A percentile compares a stretch with the other conserved stretches of the same genome.
Conservation (phyloP, 2,113 vertebrate species). For the Speoplatyrhinus poulsoni region DNA sequence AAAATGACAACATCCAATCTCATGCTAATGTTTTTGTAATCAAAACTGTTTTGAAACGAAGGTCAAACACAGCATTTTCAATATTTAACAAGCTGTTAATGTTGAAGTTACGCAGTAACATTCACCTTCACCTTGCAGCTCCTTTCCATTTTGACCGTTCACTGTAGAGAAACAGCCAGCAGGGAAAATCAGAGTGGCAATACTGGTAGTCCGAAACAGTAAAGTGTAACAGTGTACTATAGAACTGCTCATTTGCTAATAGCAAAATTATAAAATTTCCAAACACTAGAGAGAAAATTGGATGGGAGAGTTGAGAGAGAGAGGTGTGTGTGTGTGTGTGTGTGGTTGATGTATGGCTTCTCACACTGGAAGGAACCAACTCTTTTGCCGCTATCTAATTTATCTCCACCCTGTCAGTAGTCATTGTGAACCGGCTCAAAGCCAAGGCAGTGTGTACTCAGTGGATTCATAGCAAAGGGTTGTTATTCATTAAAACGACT, state of each 20-base stretch:
- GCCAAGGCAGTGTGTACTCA: conserved; percentile 5
- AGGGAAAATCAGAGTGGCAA: not conserved
- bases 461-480: not conserved
- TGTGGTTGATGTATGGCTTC: conserved; percentile 29
- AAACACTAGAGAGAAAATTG: conserved; percentile 4
- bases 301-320: not conserved
- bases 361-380: no score
- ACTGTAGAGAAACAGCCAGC: not conserved
- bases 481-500: conserved; percentile 5
- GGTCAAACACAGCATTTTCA: no score
- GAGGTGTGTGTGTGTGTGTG: not conserved
- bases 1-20: no score
- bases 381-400: conserved; percentile 23
- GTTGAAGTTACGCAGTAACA: no score
- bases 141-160: not conserved
- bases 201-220: not conserved
- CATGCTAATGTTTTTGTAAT: no score
- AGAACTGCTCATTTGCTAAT: conserved; percentile 11
- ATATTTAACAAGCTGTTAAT: no score
- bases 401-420: conserved; percentile 27
- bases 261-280: conserved; percentile 18
- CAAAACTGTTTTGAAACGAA: no score
- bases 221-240: conserved; percentile 11
- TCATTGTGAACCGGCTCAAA: not conserved
- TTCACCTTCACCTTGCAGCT: no score